Evolutionary conservation across 2,113 vertebrate genomes (phyloP).

Genomic region (Tichodroma muraria): DNA sequence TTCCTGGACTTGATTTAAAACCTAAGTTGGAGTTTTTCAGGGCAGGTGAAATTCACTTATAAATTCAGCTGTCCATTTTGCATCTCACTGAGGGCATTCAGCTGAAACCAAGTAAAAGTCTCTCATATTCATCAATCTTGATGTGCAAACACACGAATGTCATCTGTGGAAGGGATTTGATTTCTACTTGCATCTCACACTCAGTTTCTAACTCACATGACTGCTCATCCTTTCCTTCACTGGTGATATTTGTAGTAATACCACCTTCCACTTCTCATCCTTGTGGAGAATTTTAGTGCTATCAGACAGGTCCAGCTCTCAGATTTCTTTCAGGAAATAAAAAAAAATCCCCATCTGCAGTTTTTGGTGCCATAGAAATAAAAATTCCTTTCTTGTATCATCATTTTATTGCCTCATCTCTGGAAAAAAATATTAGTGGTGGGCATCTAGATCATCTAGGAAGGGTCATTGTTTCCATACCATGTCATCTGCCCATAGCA

Average conservation of each 20-base stretch:
- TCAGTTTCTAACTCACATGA: not conserved
- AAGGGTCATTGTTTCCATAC: not conserved
- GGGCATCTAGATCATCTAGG: not conserved
- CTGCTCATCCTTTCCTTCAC: not conserved
- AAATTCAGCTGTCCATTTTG: not conserved
- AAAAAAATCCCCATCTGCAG: not conserved
- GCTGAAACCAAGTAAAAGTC: not conserved
- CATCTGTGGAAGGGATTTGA: not conserved
- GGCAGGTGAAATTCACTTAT: not conserved
- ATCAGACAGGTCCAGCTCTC: not conserved
- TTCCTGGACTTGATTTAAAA: not conserved
- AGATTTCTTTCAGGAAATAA: not conserved
- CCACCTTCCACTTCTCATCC: not conserved
- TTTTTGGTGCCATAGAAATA: not conserved
- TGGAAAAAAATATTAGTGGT: not conserved
- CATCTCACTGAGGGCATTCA: not conserved
- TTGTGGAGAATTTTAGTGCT: accelerated
- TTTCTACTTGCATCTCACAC: not conserved
- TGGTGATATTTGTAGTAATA: not conserved
- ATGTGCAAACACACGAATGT: not conserved
- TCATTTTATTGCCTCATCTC: not conserved
- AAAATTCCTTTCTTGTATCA: not conserved
- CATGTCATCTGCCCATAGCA: not conserved
- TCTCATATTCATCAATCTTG: not conserved
- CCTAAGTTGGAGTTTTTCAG: not conserved